A percentile compares a stretch with the other conserved stretches of the same genome.
phyloP scores from a whole-genome alignment of 2,888 invertebrate species.

The Asteroscopus sphinx region DNA sequence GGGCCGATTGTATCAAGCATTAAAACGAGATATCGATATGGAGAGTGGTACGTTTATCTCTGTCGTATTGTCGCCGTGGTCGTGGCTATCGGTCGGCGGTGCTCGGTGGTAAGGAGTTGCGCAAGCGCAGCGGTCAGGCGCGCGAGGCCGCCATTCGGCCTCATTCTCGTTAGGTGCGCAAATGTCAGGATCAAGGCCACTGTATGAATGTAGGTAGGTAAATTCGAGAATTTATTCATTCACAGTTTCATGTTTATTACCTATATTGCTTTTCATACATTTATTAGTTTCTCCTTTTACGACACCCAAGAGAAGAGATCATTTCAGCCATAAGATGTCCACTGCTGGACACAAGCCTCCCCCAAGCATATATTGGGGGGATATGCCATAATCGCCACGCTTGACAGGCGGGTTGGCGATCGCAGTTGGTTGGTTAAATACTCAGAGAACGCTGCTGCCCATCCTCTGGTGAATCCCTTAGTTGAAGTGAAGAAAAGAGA shows the following conservation, averaged over 20 bases:
- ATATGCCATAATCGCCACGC: too few relatives aligned
- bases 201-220: too few relatives aligned
- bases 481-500: too few relatives aligned
- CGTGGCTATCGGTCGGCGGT: constrained; percentile 25
- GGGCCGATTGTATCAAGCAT: constrained; percentile 27
- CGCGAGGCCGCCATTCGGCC: constrained; percentile 78
- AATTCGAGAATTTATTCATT: constrained; percentile 54
- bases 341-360: too few relatives aligned
- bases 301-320: too few relatives aligned
- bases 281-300: not conserved
- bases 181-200: constrained; percentile 85
- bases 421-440: too few relatives aligned
- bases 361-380: too few relatives aligned
- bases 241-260: constrained; percentile 9
- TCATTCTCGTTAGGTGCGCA: constrained; percentile 71
- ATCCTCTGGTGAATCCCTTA: too few relatives aligned
- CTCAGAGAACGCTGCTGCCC: too few relatives aligned
- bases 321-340: too few relatives aligned
- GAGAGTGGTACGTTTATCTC: constrained; percentile 44
- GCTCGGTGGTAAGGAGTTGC: constrained; percentile 62
- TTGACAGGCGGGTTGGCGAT: too few relatives aligned
- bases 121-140: constrained; percentile 65
- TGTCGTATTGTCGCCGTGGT: constrained; percentile 29
- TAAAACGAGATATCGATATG: constrained; percentile 43
- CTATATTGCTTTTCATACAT: constrained; percentile 1